Evolutionary conservation across 2,797 vertebrate species (phyloP).

Genomic region (Bucorvus abyssinicus): DNA sequence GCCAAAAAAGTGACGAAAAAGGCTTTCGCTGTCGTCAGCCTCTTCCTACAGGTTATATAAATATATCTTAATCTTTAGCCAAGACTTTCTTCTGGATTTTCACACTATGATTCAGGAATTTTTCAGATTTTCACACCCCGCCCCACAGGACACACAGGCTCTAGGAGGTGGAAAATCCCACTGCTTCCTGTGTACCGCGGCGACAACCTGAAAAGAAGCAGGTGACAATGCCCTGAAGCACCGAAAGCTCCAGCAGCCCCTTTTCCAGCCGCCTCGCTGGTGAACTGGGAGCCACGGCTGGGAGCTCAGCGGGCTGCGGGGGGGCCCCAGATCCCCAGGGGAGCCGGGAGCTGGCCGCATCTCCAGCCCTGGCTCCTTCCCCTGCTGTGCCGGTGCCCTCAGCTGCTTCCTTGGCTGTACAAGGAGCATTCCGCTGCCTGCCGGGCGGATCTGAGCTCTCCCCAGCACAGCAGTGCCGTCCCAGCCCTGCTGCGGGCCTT

Average conservation of each 20-base stretch:
- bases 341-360: neutral
- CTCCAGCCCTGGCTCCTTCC: neutral
- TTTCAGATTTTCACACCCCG: neutral
- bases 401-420: neutral
- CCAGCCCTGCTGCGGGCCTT: neutral
- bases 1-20: neutral
- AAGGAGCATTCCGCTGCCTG: neutral
- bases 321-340: neutral
- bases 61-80: neutral
- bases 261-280: accelerated
- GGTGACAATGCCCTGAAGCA: neutral
- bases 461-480: neutral
- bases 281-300: neutral
- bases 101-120: neutral
- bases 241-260: neutral
- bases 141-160: neutral
- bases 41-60: neutral
- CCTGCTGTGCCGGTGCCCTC: neutral
- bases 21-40: neutral
- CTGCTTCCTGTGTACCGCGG: neutral
- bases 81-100: neutral
- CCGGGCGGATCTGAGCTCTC: neutral
- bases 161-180: neutral
- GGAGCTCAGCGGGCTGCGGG: accelerated
- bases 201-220: neutral